Conservation (phyloP, 2,113 vertebrate genomes). For the Candoia aspera region DNA sequence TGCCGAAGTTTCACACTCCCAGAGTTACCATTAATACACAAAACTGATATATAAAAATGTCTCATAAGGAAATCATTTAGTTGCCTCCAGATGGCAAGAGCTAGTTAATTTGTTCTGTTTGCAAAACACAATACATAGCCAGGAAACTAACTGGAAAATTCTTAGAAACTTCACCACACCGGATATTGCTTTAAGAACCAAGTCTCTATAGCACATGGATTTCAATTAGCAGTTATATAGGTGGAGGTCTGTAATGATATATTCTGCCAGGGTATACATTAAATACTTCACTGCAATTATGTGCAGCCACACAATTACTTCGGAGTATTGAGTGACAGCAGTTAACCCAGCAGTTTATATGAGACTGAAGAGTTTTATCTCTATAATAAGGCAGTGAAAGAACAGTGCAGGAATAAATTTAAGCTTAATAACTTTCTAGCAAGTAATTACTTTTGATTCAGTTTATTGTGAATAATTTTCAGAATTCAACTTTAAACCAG, state of each 20-base stretch:
- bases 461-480: constrained; percentile 8
- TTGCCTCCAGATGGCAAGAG: neutral
- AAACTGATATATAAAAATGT: neutral
- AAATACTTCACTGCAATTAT: neutral
- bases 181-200: neutral
- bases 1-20: neutral
- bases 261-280: neutral
- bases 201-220: neutral
- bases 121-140: neutral
- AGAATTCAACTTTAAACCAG: constrained; percentile 1
- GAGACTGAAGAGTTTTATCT: neutral
- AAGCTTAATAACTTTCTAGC: neutral
- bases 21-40: neutral
- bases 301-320: neutral
- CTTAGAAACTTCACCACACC: neutral
- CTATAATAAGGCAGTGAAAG: neutral
- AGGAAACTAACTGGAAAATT: neutral
- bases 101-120: neutral
- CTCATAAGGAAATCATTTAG: neutral
- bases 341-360: neutral
- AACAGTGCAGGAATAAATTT: neutral
- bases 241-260: neutral
- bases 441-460: neutral
- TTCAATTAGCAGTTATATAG: neutral
- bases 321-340: neutral